These are phyloP conservation scores for Calonectris borealis DNA, from an alignment of 2,113 vertebrate genomes.

Conservation along the genomic window DNA sequence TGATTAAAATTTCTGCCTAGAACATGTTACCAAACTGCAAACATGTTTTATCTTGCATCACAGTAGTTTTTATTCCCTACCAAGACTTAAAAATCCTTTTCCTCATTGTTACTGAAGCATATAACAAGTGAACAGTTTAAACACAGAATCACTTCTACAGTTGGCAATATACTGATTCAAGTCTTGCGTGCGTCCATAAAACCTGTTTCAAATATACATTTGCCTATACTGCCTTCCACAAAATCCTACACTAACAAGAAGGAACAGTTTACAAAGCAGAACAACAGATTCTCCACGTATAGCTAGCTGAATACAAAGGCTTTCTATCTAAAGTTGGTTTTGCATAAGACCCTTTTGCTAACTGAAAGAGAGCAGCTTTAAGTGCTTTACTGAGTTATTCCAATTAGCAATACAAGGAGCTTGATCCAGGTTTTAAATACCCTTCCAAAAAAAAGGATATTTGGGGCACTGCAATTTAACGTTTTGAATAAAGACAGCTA, in stretches of 20 bases:
- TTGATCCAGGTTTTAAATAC: neutral
- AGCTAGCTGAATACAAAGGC: neutral
- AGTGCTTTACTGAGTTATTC: neutral
- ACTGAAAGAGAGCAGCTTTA: neutral
- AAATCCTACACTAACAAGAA: neutral
- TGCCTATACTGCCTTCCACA: neutral
- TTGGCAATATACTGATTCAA: neutral
- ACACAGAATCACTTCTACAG: neutral
- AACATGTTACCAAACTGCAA: neutral
- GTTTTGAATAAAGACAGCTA: neutral
- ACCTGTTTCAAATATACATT: neutral
- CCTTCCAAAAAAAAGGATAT: accelerated
- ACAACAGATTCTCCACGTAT: neutral
- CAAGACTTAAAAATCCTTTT: neutral
- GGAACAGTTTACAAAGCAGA: neutral
- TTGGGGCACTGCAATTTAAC: neutral
- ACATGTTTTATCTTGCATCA: conserved; percentile 26
- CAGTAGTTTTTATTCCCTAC: neutral
- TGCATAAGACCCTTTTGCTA: neutral
- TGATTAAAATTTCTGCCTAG: neutral
- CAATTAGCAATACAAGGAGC: neutral
- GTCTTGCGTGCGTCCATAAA: accelerated
- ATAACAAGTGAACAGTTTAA: neutral
- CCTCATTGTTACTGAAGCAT: neutral
- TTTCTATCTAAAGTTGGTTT: neutral